Evolutionary conservation across 1,140 invertebrate genomes (phyloP), one percentile per base, ranked within the genome.

Genomic region (Phenacoccus solenopsis): DNA sequence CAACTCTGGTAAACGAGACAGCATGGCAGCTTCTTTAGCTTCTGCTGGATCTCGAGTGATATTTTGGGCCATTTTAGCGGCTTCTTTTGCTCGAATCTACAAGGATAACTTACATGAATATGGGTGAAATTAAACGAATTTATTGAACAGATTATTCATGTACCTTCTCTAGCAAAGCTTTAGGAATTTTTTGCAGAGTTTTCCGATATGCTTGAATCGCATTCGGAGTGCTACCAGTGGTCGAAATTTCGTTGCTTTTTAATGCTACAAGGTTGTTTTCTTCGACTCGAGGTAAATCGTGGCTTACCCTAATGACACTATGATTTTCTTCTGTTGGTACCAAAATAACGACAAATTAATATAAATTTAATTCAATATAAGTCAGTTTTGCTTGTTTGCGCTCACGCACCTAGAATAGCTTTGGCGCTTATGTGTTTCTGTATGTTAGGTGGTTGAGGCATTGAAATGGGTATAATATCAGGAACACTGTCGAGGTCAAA

Each of bases 1-100:
- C 59, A 96, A 80, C 76, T 94, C 89, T 0, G 93, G 93, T 61
- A 96, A 79, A 30, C 89, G 80, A 10, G 83, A 83, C 74, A 94
- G 87, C 75, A 89, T 84, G 27, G 84, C 79, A 7, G 86, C 84
- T 74, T 90, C 86, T 76, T 89, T 87, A 61, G 89, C 87, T 75
- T 88, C 85, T 16, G 84, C 84, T 5, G 87, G 85, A 30, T 88
- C 84, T 72, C 90, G 82, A 0, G 90, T 94, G 89, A 96, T 91
- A 1, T 86, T 84, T 76, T 88, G 85, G 35, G 92, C 77, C 1
- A 89, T 86, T 76, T 90, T 93, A 0, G 90, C 90, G 21, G 92
- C 90, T 81, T 96, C 93, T 77, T 89, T 90, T 21, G 91, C 91
- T 74, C 93, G 85, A 22, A 96, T 90, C 86, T 87, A 72, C 49